A percentile compares a stretch with the other conserved stretches of the same genome.
These are phyloP conservation scores for Zosterops borbonicus DNA, from an alignment of 2,113 vertebrate genomes.

Conservation along the genomic window DNA sequence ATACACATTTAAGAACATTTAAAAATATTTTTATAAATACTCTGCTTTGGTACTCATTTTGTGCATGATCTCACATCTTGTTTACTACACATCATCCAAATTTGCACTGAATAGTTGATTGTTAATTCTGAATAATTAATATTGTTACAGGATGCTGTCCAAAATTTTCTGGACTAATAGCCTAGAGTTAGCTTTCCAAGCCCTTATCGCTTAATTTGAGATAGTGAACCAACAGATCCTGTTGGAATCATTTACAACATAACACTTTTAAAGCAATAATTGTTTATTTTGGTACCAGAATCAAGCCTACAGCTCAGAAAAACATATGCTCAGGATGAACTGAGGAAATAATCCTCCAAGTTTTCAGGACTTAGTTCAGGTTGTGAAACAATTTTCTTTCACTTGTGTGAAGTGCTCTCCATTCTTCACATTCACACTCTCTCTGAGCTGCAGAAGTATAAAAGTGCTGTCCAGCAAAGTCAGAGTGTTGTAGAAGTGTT, in stretches of 20 bases:
- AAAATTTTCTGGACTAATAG: constrained; percentile 19
- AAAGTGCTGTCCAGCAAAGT: neutral
- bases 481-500: accelerated
- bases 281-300: neutral
- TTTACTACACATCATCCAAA: neutral
- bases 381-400: neutral
- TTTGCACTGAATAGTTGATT: neutral
- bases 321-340: accelerated
- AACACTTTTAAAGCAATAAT: neutral
- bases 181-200: neutral
- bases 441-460: neutral
- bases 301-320: neutral
- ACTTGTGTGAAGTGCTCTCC: neutral
- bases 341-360: neutral
- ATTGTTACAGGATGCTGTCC: neutral
- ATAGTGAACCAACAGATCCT: neutral
- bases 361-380: neutral
- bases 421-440: neutral
- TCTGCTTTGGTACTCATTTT: neutral
- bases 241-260: neutral
- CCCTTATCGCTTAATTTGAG: neutral
- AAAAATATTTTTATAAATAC: neutral
- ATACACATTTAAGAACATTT: neutral
- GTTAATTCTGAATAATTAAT: constrained; percentile 15
- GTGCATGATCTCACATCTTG: neutral